A percentile compares a stretch with the other conserved stretches of the same genome.
phyloP scores from a whole-genome alignment of 2,888 invertebrate genomes.

The Tachina lurida region DNA sequence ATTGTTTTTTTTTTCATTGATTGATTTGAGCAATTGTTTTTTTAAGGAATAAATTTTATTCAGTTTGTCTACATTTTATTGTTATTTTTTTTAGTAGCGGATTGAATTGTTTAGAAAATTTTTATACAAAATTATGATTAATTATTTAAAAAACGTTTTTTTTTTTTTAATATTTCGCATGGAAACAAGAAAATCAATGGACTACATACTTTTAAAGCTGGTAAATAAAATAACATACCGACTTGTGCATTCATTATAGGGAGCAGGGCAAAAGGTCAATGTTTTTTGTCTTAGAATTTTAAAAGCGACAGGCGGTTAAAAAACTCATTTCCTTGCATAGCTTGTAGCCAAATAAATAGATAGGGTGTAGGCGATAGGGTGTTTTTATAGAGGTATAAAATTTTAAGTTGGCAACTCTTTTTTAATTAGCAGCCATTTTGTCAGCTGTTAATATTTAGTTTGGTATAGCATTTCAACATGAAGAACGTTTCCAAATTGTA shows the following conservation, averaged over 20 bases:
- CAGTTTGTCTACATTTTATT: conserved; percentile 12
- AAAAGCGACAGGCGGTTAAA: too few species aligned
- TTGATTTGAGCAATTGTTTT: conserved; percentile 7
- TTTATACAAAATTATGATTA: conserved; percentile 32
- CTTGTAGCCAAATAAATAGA: too few species aligned
- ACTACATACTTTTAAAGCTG: not conserved
- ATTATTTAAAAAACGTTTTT: conserved; percentile 9
- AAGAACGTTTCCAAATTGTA: too few species aligned
- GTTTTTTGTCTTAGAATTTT: too few species aligned
- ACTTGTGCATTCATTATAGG: not conserved
- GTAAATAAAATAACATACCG: not conserved
- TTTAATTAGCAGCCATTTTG: too few species aligned
- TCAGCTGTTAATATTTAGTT: too few species aligned
- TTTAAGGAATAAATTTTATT: not conserved
- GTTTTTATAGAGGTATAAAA: too few species aligned
- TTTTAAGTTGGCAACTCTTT: too few species aligned
- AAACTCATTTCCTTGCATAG: too few species aligned
- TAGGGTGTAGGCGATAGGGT: too few species aligned
- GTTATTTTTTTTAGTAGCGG: conserved; percentile 26
- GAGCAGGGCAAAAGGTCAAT: too few species aligned
- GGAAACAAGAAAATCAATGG: conserved; percentile 10
- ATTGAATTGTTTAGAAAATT: conserved; percentile 19
- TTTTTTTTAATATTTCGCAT: not conserved
- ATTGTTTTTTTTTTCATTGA: not conserved
- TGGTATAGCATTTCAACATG: too few species aligned